Conservation (phyloP, 2,797 vertebrate species). For the Neosilurus mollespiculum region DNA sequence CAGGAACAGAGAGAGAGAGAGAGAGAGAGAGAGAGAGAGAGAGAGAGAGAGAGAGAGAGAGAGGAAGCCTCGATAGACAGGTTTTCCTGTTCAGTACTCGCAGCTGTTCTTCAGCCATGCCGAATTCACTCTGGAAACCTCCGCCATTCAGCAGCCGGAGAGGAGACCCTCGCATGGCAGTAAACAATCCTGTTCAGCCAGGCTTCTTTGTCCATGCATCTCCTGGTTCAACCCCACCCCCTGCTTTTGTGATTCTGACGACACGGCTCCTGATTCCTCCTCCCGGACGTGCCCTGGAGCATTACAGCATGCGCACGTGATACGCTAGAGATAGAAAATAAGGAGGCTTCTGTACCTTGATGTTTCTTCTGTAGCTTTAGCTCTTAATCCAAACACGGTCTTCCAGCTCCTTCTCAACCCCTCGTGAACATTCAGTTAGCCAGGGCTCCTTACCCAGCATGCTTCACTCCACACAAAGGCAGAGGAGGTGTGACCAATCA, state of each 20-base stretch:
- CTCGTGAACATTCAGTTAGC: constrained; percentile 88
- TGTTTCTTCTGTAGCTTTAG: constrained; percentile 70
- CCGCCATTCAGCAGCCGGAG: constrained; percentile 19
- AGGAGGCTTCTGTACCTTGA: constrained; percentile 70
- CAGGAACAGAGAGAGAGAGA: constrained; percentile 19
- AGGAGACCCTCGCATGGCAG: constrained; percentile 57
- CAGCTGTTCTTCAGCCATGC: constrained; percentile 21
- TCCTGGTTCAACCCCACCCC: constrained; percentile 74
- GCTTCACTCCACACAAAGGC: constrained; percentile 87
- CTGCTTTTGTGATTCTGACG: constrained; percentile 73
- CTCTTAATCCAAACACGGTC: constrained; percentile 72
- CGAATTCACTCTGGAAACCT: constrained; percentile 54
- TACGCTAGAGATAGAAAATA: constrained; percentile 17
- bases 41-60: constrained; percentile 10
- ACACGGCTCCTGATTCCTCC: constrained; percentile 60
- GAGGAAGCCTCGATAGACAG: constrained; percentile 3
- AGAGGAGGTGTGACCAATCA: constrained; percentile 97
- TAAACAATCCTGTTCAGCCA: constrained; percentile 72
- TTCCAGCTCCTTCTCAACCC: constrained; percentile 70
- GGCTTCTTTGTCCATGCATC: constrained; percentile 77
- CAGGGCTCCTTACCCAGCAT: constrained; percentile 88
- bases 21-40: constrained; percentile 1
- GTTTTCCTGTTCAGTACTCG: constrained; percentile 27
- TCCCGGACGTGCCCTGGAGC: constrained; percentile 39
- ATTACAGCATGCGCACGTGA: not conserved